Percentiles rank a stretch among this genome's conserved stretches.
Evolutionary conservation across 1,140 invertebrate species (phyloP).

Genomic region (Trichonephila clavata): DNA sequence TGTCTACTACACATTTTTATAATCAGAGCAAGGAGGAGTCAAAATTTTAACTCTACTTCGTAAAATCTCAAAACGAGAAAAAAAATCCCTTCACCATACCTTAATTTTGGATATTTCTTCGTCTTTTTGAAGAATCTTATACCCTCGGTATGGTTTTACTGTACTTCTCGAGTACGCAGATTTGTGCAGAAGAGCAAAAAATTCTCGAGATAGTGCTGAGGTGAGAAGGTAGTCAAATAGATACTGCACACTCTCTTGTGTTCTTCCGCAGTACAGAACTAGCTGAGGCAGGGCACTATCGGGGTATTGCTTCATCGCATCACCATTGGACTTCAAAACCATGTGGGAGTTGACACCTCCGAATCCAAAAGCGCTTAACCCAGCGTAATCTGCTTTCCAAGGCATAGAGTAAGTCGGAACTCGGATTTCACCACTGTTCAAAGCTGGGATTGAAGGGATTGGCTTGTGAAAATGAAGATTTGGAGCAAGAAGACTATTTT

Average conservation of each 20-base stretch:
- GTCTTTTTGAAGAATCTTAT: conserved; percentile 85
- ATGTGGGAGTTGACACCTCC: conserved; percentile 98
- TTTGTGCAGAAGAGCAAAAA: conserved; percentile 89
- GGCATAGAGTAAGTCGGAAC: conserved; percentile 81
- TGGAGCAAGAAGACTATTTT: conserved; percentile 90
- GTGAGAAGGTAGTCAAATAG: conserved; percentile 85
- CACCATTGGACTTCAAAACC: conserved; percentile 87
- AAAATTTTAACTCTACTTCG: too few species aligned
- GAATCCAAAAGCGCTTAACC: conserved; percentile 97
- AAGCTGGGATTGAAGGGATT: conserved; percentile 93
- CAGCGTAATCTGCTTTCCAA: conserved; percentile 84
- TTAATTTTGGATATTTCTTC: conserved; percentile 40
- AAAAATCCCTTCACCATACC: conserved; percentile 3
- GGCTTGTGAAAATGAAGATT: conserved; percentile 95
- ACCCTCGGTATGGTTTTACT: conserved; percentile 90
- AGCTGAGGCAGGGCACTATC: conserved; percentile 84
- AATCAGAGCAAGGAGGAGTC: too few species aligned
- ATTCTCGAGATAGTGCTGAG: conserved; percentile 86
- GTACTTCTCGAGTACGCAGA: conserved; percentile 86
- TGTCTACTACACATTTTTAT: too few species aligned
- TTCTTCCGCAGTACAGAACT: conserved; percentile 90
- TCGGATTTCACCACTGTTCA: conserved; percentile 92
- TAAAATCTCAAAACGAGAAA: not conserved
- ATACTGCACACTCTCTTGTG: conserved; percentile 88
- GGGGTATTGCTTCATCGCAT: conserved; percentile 82